Percentiles rank a stretch among this genome's conserved stretches.
Evolutionary conservation across 1,140 invertebrate species (phyloP).

Genomic region (Pollicipes pollicipes): DNA sequence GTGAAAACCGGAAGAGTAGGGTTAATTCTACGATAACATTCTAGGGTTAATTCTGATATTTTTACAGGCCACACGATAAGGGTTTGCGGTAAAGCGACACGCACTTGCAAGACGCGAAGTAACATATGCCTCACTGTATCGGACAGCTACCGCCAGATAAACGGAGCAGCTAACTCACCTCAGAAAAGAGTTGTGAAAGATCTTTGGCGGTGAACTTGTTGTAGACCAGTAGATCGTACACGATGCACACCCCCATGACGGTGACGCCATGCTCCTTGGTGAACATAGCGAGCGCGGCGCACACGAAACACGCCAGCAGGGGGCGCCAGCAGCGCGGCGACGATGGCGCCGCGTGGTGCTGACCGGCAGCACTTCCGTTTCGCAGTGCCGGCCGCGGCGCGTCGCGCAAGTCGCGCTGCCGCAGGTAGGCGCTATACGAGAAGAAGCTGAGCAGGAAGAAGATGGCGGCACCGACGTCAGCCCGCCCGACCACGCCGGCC

Average conservation of each 20-base stretch:
- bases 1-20: too few species aligned
- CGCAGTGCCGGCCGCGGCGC: neutral
- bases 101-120: too few species aligned
- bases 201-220: conserved; percentile 14
- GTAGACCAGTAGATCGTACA: conserved; percentile 43
- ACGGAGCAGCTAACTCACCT: conserved; percentile 17
- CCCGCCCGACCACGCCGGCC: conserved; percentile 85
- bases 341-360: neutral
- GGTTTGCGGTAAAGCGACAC: too few species aligned
- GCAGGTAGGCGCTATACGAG: conserved; percentile 22
- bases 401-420: neutral
- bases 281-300: conserved; percentile 51
- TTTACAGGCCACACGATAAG: too few species aligned
- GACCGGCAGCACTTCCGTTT: neutral
- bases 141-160: too few species aligned
- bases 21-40: too few species aligned
- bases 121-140: too few species aligned
- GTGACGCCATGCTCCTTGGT: conserved; percentile 90
- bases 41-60: too few species aligned
- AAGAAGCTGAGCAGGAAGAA: conserved; percentile 59
- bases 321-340: neutral
- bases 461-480: conserved; percentile 65
- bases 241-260: conserved; percentile 52
- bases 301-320: conserved; percentile 25
- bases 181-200: conserved; percentile 14